A percentile compares a stretch with the other conserved stretches of the same genome.
Evolutionary conservation across 2,797 vertebrate species (phyloP).

Genomic region (Apodemus agrarius): DNA sequence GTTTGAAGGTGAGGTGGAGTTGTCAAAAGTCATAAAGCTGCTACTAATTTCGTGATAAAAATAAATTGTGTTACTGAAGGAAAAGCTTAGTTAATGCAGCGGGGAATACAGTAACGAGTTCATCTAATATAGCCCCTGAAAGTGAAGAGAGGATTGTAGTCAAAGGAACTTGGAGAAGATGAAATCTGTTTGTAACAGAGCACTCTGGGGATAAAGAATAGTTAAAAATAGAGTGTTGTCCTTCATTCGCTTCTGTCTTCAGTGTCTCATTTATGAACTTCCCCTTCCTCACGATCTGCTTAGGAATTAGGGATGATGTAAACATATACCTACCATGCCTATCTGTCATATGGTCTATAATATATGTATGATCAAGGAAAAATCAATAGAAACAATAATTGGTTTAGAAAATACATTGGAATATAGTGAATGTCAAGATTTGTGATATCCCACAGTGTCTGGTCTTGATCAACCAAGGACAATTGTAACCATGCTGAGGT

Average conservation of each 20-base stretch:
- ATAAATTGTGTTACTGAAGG: conserved; percentile 79
- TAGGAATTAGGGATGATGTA: neutral
- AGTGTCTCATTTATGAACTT: conserved; percentile 66
- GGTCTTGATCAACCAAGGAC: conserved; percentile 20
- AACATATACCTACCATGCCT: neutral
- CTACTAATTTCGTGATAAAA: conserved; percentile 82
- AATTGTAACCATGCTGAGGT: conserved; percentile 11
- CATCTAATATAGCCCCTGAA: conserved; percentile 76
- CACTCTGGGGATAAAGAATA: conserved; percentile 41
- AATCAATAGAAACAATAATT: neutral
- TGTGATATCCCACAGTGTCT: neutral
- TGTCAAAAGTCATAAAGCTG: conserved; percentile 82
- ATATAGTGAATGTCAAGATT: neutral
- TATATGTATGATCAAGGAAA: conserved; percentile 28
- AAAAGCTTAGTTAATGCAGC: conserved; percentile 79
- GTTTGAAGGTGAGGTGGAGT: conserved; percentile 82
- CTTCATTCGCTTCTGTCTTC: conserved; percentile 63
- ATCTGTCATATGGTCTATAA: neutral
- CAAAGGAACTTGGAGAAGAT: conserved; percentile 73
- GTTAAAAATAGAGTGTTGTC: conserved; percentile 76
- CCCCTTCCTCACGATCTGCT: neutral
- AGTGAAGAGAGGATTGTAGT: conserved; percentile 74
- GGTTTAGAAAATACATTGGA: neutral
- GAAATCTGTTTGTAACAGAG: conserved; percentile 75
- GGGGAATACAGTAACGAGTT: conserved; percentile 76